Percentiles rank a stretch among this genome's conserved stretches.
Conservation (phyloP, 2,888 invertebrate genomes). For the Pristionchus arcanus region DNA sequence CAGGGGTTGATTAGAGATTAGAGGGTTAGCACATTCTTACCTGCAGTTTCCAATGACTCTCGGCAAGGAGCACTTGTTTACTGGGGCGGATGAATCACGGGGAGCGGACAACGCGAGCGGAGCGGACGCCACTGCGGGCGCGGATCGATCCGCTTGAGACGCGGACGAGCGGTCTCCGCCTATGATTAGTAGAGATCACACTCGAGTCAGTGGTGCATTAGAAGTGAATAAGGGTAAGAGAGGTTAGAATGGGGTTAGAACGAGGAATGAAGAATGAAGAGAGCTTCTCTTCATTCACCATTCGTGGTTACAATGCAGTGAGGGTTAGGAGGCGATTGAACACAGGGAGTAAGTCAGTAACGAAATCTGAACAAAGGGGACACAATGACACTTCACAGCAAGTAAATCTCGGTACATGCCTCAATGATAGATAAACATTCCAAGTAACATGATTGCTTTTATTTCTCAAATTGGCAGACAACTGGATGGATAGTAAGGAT, state of each 20-base stretch:
- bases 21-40: conserved; percentile 33
- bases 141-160: neutral
- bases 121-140: neutral
- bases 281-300: too few relatives aligned
- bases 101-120: neutral
- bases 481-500: neutral
- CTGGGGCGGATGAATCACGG: neutral
- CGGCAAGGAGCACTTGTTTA: conserved; percentile 56
- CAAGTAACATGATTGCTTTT: conserved; percentile 40
- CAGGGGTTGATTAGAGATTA: neutral
- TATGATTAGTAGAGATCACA: conserved; percentile 44
- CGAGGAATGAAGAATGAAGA: too few relatives aligned
- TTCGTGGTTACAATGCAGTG: conserved; percentile 13
- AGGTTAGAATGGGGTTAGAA: neutral
- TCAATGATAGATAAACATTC: neutral
- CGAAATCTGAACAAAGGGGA: neutral
- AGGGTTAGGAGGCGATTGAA: conserved; percentile 35
- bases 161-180: neutral
- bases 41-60: conserved; percentile 59
- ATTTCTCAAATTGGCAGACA: conserved; percentile 24
- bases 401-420: conserved; percentile 29
- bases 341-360: conserved; percentile 33
- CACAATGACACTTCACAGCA: conserved; percentile 26
- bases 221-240: neutral
- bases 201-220: conserved; percentile 1